Base-by-base conservation (phyloP, 2,797 vertebrate species). In the Falco naumanni region DNA sequence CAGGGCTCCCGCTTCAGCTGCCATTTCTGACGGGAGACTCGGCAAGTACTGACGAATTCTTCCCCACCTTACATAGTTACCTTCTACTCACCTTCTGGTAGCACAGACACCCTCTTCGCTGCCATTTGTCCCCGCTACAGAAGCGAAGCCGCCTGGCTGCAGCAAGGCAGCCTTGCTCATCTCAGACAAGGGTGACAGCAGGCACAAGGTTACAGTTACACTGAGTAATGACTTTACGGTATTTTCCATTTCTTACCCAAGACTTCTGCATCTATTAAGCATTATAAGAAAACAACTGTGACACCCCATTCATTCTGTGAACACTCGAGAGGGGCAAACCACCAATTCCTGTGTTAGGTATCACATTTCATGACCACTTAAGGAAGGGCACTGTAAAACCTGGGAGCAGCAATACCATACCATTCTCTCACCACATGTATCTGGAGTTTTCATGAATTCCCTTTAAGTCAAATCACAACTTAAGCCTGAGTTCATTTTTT, bases 381-480 rank as follows among this genome's bases (percentile, higher is more conserved):
- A 11, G 50, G 34, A 75, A 61, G 33, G 16, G 19, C 56, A 54
- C 0, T 0, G 1, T 29, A 48, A 25, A 61, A 25, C 59, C 53
- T 39, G 0, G 47, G 19, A 61, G 78, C 25, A 34, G 71, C 70
- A 25, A 5, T 1, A 11, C 4, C 33, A 17, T 0, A 13, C 24
- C 29, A 19, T 19, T 16, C 48, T 45, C 16, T 12, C 39, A 33
- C 1, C 45, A 13, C 7, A 1, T 1, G 5, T 14, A 21, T 6
- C 22, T 14, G 10, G 53, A 41, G 26, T 33, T 51, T 61, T 34
- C 74, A 6, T 6, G 15, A 86, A 43, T 4, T 71, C 56, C 37
- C 72, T 41, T 72, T 47, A 34, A 85, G 57, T 65, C 33, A 71
- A 70, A 87, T 5, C 33, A 39, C 47, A 69, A 9, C 13, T 68